Percentiles rank a stretch among this genome's conserved stretches.
Evolutionary conservation across 2,888 invertebrate species (phyloP).

Genomic region (Chrysolina americana): DNA sequence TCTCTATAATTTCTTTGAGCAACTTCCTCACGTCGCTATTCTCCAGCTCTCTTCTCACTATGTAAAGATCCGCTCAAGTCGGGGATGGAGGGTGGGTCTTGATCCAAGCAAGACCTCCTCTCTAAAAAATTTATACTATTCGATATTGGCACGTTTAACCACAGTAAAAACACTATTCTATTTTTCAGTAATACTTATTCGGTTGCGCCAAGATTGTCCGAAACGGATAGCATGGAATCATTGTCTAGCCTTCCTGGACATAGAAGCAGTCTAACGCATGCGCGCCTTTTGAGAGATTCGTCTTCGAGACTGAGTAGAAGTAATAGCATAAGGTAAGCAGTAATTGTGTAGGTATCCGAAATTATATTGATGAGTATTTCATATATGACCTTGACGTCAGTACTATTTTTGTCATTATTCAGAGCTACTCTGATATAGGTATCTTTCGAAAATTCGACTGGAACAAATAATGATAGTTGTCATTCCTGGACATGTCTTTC

Average conservation of each 20-base stretch:
- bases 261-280: conserved; percentile 82
- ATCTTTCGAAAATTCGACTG: too few species aligned
- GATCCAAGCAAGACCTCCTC: too few species aligned
- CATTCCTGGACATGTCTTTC: too few species aligned
- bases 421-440: too few species aligned
- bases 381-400: conserved; percentile 6
- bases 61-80: too few species aligned
- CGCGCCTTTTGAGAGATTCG: conserved; percentile 78
- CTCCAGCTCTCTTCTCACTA: too few species aligned
- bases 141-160: too few species aligned
- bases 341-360: background rate
- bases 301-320: conserved; percentile 87
- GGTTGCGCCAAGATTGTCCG: conserved; percentile 84
- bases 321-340: conserved; percentile 88
- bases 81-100: too few species aligned
- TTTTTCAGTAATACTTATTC: conserved; percentile 79
- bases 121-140: too few species aligned
- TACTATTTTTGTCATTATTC: background rate
- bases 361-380: background rate
- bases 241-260: conserved; percentile 74
- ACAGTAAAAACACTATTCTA: background rate
- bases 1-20: too few species aligned
- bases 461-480: too few species aligned
- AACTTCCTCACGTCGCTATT: too few species aligned
- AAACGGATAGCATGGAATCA: conserved; percentile 91